Base-by-base conservation (phyloP, 2,797 vertebrate genomes). In the Chloroceryle inda region DNA sequence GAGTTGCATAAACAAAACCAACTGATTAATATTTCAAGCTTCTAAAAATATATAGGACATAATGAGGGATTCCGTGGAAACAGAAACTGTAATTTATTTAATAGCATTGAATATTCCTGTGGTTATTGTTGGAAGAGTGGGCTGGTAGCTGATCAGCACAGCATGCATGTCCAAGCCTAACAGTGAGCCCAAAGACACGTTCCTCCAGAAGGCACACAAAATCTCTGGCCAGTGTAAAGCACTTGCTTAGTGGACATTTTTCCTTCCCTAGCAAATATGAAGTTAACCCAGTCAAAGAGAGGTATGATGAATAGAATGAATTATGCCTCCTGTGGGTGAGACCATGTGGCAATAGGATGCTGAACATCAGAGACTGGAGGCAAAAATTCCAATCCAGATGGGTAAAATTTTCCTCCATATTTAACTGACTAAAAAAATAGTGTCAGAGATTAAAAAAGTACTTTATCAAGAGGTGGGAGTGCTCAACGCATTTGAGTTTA, bases 221-320 rank as follows among this genome's bases (percentile, higher is more conserved):
- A 27, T 12, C 29, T 50, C 13, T 56, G 56, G 13, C 5, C 20
- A 3, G 0, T 2, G 1, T 10, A 50, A 85, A 86, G 18, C 18
- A 11, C 14, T 42, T 35, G 21, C 13, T 59, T 22, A 20, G 10
- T 9, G 12, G 15, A 16, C 4, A 2, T 14, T 66, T 72, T 73
- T 18, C 40, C 16, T 18, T 53, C 33, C 5, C 20, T 64, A 37
- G 11, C 6, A 52, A 67, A 76, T n/a, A 35, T 8, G 9, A 62
- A 58, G 44, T 42, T 77, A 59, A n/a, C 33, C 21, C 23, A 59
- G 8, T 31, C 37, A 21, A 38, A 53, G 13, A 49, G 22, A 26
- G n/a, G 45, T 0, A 1, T 78, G n/a, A 4, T 27, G n/a, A 24
- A 12, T 42, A 7, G 1, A 12, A 7, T 35, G 13, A 82, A 49